phyloP scores from a whole-genome alignment of 1,140 invertebrate genomes.

The Zaprionus kolodkinae region DNA sequence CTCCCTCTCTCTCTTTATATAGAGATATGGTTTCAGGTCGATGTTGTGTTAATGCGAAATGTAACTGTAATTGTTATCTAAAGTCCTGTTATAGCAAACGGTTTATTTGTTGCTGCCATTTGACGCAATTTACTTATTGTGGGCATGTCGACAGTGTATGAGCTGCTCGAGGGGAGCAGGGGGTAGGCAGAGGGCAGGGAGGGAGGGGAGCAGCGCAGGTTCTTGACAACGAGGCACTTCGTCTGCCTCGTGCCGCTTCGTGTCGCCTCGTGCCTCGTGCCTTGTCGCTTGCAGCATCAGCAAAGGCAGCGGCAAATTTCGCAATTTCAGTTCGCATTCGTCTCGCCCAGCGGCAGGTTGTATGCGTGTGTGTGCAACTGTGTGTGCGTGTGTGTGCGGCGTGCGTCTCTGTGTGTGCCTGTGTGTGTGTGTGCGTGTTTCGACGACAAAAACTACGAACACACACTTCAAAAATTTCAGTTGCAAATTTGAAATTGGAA shows the following conservation, averaged over 20 bases:
- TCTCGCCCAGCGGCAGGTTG: conserved; percentile 49
- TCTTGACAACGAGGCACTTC: neutral
- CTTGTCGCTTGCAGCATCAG: conserved; percentile 32
- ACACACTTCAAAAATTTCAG: conserved; percentile 15
- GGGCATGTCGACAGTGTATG: too few species aligned
- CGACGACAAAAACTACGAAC: neutral
- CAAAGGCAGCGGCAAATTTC: conserved; percentile 5
- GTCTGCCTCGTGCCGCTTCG: conserved; percentile 8
- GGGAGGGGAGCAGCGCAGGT: neutral
- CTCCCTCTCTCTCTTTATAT: too few species aligned
- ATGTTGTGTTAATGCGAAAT: neutral
- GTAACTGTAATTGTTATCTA: conserved; percentile 4
- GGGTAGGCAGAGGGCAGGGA: too few species aligned
- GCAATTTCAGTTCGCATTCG: conserved; percentile 41
- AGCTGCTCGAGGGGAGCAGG: too few species aligned
- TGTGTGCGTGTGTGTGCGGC: neutral
- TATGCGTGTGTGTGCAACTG: neutral
- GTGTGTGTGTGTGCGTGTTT: neutral
- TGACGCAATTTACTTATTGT: conserved; percentile 18
- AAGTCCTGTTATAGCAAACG: conserved; percentile 5
- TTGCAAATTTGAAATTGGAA: conserved; percentile 37
- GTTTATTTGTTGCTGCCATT: conserved; percentile 8
- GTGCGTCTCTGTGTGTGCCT: neutral
- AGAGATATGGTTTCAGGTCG: neutral
- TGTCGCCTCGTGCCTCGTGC: conserved; percentile 25